Percentiles rank a stretch among this genome's conserved stretches.
Evolutionary conservation across 2,888 invertebrate genomes (phyloP).

Genomic region (Tortrix viridana): DNA sequence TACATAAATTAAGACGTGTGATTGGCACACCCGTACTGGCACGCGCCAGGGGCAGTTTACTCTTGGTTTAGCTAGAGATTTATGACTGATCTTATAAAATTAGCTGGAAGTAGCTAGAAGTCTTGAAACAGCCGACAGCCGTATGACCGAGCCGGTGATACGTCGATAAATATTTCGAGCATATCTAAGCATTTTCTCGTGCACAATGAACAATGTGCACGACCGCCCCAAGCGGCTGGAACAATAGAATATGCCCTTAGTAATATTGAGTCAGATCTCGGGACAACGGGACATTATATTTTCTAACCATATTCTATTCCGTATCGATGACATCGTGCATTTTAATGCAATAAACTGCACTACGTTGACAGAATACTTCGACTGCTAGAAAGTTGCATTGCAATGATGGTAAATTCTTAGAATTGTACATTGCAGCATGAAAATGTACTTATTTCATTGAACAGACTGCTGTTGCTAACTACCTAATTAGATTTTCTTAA

Average conservation of each 20-base stretch:
- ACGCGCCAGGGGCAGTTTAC: no score
- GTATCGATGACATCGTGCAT: conserved; percentile 31
- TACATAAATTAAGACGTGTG: no score
- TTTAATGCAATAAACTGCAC: conserved; percentile 18
- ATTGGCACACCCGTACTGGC: no score
- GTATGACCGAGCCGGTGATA: conserved; percentile 25
- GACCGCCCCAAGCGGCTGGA: conserved; percentile 58
- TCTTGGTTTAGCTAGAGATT: no score
- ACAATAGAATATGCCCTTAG: conserved; percentile 55
- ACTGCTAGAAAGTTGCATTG: conserved; percentile 1
- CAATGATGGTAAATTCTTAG: neutral
- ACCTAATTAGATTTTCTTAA: no score
- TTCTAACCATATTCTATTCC: conserved; percentile 40
- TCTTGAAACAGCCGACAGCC: conserved; percentile 1
- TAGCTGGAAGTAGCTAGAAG: no score
- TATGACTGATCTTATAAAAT: no score
- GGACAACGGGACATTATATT: conserved; percentile 53
- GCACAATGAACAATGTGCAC: conserved; percentile 76
- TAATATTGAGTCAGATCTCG: conserved; percentile 51
- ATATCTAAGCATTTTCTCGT: conserved; percentile 52
- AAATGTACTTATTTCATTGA: no score
- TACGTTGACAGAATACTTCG: conserved; percentile 7
- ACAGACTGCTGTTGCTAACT: no score
- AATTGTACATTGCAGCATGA: neutral
- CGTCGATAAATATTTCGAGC: conserved; percentile 39